phyloP scores from a whole-genome alignment of 2,888 invertebrate species.

The Agriotes lineatus region DNA sequence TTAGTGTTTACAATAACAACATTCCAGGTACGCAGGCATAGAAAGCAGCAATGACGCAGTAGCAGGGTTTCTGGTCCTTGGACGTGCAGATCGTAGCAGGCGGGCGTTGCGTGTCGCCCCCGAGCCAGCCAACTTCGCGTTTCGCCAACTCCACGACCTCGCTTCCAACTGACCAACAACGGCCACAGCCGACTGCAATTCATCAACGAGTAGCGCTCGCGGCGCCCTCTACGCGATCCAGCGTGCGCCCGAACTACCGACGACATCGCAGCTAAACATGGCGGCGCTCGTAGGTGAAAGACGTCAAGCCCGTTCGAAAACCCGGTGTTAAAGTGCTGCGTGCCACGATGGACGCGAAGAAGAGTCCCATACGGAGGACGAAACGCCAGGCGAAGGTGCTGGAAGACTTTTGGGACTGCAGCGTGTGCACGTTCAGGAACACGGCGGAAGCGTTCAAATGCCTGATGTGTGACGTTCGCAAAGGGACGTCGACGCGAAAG shows the following conservation, averaged over 20 bases:
- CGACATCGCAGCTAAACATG: slow-evolving; percentile 55
- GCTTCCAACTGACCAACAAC: not conserved
- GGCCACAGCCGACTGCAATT: not conserved
- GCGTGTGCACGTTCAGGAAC: slow-evolving; percentile 98
- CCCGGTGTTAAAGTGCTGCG: slow-evolving; percentile 51
- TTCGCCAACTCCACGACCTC: slow-evolving; percentile 5
- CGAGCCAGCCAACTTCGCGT: slow-evolving; percentile 17
- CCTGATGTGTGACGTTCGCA: slow-evolving; percentile 99
- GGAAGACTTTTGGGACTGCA: slow-evolving; percentile 98
- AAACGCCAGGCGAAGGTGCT: slow-evolving; percentile 87
- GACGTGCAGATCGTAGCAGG: not conserved
- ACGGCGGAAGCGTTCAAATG: slow-evolving; percentile 99
- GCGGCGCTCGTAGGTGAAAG: slow-evolving; percentile 55
- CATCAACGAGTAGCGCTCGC: not conserved
- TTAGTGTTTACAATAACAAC: slow-evolving; percentile 14
- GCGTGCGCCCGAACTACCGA: slow-evolving; percentile 42
- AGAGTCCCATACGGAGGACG: slow-evolving; percentile 81
- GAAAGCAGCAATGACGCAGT: slow-evolving; percentile 40
- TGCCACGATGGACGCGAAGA: slow-evolving; percentile 79
- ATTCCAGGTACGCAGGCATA: slow-evolving; percentile 23
- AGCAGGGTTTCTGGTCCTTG: slow-evolving; percentile 26
- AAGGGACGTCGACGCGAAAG: slow-evolving; percentile 92
- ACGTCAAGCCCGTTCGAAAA: slow-evolving; percentile 58
- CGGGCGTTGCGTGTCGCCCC: slow-evolving; percentile 33
- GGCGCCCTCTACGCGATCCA: slow-evolving; percentile 26